Conservation (phyloP, 2,888 invertebrate species). For the Tinea semifulvella region DNA sequence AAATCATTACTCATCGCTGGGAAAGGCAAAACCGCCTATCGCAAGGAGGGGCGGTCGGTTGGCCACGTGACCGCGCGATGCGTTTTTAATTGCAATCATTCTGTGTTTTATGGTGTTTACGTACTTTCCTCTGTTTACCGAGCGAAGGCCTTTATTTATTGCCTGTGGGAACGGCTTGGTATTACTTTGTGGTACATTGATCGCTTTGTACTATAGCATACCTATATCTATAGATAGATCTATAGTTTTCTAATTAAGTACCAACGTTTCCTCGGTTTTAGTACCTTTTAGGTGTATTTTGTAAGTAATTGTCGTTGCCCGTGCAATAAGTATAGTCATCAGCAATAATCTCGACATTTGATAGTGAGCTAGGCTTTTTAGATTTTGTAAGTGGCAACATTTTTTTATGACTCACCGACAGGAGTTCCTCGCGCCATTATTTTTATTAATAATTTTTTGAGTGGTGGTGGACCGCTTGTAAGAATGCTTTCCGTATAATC, state of each 20-base stretch:
- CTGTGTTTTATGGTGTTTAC: slow-evolving; percentile 64
- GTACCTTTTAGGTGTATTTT: no score
- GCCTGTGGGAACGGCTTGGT: slow-evolving; percentile 46
- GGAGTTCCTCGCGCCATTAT: no score
- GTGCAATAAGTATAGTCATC: no score
- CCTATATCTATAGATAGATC: neutral
- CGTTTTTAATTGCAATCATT: slow-evolving; percentile 67
- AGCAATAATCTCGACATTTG: no score
- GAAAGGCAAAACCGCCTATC: neutral
- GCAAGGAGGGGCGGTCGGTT: neutral
- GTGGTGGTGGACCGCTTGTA: no score
- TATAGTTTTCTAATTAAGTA: neutral
- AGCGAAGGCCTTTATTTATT: slow-evolving; percentile 57
- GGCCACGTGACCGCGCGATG: slow-evolving; percentile 30
- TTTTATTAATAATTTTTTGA: no score
- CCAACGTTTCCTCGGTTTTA: no score
- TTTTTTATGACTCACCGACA: no score
- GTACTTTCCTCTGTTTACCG: slow-evolving; percentile 20
- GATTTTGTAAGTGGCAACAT: no score
- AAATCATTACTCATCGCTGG: neutral
- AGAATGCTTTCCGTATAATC: no score
- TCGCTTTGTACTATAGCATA: neutral
- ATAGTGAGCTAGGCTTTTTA: no score
- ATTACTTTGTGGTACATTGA: slow-evolving; percentile 12
- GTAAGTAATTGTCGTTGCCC: no score